phyloP scores from a whole-genome alignment of 2,797 vertebrate genomes.

The Poeciliopsis gracilis region DNA sequence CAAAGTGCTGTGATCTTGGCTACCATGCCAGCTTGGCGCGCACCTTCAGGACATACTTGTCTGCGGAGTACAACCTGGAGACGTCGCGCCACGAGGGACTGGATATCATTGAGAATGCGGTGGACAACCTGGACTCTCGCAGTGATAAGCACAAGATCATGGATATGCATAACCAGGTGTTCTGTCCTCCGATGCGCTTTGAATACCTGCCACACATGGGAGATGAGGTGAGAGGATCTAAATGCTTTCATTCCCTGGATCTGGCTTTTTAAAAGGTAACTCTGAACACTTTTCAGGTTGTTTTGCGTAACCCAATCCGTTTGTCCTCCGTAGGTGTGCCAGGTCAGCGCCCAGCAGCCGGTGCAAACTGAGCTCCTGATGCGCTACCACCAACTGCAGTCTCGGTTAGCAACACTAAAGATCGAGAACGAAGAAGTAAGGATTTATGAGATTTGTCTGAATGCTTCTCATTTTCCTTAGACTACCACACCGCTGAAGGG shows the following conservation, averaged over 20 bases:
- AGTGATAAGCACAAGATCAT: slow-evolving; percentile 99
- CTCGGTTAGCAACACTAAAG: slow-evolving; percentile 93
- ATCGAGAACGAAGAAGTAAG: slow-evolving; percentile 99
- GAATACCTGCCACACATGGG: slow-evolving; percentile 99
- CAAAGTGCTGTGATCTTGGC: slow-evolving; percentile 95
- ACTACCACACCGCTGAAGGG: slow-evolving; percentile 27
- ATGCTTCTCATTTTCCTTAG: slow-evolving; percentile 43
- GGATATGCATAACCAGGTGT: slow-evolving; percentile 99
- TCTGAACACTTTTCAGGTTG: background rate
- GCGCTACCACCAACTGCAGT: slow-evolving; percentile 98
- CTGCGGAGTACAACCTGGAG: slow-evolving; percentile 97
- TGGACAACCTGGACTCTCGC: slow-evolving; percentile 95
- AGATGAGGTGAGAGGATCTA: slow-evolving; percentile 88
- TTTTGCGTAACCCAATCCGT: background rate
- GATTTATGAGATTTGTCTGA: slow-evolving; percentile 36
- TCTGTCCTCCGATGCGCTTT: slow-evolving; percentile 96
- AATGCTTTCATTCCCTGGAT: background rate
- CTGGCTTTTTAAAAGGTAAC: background rate
- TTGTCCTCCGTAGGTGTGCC: slow-evolving; percentile 86
- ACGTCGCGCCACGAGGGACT: slow-evolving; percentile 96
- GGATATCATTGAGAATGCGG: slow-evolving; percentile 93
- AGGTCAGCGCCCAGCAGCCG: slow-evolving; percentile 97
- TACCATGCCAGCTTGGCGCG: slow-evolving; percentile 95
- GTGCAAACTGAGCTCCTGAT: slow-evolving; percentile 96
- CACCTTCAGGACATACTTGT: slow-evolving; percentile 96